Evolutionary conservation across 2,888 invertebrate species (phyloP).

Genomic region (Caenorhabditis afra): DNA sequence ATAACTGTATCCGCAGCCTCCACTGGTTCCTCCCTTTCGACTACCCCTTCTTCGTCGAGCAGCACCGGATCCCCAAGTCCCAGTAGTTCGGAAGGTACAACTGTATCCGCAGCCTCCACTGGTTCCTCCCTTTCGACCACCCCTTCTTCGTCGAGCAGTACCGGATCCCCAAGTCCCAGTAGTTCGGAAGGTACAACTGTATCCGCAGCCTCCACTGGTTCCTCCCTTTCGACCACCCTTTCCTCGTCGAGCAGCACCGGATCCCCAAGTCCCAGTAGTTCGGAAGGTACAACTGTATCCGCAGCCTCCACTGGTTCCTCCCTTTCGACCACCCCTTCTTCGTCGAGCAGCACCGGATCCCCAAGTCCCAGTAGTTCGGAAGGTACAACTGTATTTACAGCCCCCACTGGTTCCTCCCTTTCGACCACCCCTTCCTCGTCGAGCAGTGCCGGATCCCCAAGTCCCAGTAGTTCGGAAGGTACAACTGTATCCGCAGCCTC

Average conservation of each 20-base stretch:
- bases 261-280: neutral
- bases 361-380: neutral
- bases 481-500: neutral
- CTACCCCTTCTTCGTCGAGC: too few species aligned
- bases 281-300: neutral
- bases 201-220: too few species aligned
- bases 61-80: constrained; percentile 1
- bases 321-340: neutral
- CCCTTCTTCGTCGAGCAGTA: neutral
- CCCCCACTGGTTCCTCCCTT: neutral
- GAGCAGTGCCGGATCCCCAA: neutral
- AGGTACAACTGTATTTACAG: neutral
- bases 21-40: too few species aligned
- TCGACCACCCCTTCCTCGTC: neutral
- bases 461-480: neutral
- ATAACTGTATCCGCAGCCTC: too few species aligned
- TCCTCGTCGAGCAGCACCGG: neutral
- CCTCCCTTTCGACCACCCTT: neutral
- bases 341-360: neutral
- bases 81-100: constrained; percentile 1
- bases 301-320: neutral
- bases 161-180: neutral
- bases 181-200: neutral
- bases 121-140: neutral
- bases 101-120: neutral